Percentiles rank a stretch among this genome's conserved stretches.
Conservation (phyloP, 2,888 invertebrate species). For the Acleris cristana region DNA sequence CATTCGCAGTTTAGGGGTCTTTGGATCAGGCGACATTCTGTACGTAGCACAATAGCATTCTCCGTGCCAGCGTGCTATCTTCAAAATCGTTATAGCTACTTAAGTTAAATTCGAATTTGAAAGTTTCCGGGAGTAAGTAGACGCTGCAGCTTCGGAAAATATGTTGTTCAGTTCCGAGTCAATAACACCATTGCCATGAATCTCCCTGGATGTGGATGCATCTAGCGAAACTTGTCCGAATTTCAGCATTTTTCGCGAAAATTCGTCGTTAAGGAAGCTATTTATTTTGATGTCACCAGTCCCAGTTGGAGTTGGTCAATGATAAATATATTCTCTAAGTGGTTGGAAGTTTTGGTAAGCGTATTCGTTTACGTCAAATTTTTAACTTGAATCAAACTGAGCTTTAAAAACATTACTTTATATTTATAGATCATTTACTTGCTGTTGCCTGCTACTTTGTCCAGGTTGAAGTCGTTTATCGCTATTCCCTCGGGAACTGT, state of each 20-base stretch:
- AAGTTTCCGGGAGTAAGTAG: conserved; percentile 4
- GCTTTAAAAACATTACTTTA: too few relatives aligned
- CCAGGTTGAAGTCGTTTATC: too few relatives aligned
- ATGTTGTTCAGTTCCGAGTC: conserved; percentile 69
- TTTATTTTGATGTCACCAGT: conserved; percentile 7
- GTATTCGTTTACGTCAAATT: neutral
- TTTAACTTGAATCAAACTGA: too few relatives aligned
- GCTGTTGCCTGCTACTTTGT: too few relatives aligned
- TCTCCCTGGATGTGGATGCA: conserved; percentile 57
- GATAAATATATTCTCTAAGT: neutral
- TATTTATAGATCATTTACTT: too few relatives aligned
- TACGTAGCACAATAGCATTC: too few relatives aligned
- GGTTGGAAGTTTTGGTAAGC: neutral
- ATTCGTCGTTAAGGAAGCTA: conserved; percentile 16
- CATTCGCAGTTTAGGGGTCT: too few relatives aligned
- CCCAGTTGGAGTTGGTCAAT: neutral
- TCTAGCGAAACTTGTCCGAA: conserved; percentile 39
- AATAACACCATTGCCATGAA: conserved; percentile 73
- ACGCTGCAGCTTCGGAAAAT: conserved; percentile 47
- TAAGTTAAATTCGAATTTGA: conserved; percentile 6
- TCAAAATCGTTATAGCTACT: neutral
- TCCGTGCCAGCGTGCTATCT: too few relatives aligned
- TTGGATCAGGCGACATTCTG: too few relatives aligned
- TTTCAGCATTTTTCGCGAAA: conserved; percentile 44
- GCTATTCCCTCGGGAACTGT: too few relatives aligned